A percentile compares a stretch with the other conserved stretches of the same genome.
These are phyloP conservation scores for Odontophorus gujanensis DNA, from an alignment of 2,113 vertebrate genomes.

Conservation along the genomic window DNA sequence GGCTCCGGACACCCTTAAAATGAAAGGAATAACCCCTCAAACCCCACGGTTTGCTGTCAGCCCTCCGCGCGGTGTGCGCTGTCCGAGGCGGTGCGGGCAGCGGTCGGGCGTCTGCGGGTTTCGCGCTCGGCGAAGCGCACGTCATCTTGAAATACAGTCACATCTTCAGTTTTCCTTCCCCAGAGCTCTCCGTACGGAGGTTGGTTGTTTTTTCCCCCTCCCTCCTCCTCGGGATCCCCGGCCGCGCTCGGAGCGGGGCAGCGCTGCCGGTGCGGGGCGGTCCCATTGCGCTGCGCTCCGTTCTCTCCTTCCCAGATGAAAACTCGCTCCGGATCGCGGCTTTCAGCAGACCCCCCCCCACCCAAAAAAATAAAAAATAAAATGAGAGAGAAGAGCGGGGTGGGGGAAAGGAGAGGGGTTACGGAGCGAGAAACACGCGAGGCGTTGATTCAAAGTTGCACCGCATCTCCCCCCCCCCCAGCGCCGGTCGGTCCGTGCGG, in stretches of 20 bases:
- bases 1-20: background rate
- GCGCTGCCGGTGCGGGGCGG: background rate
- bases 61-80: background rate
- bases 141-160: background rate
- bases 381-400: background rate
- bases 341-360: too few relatives aligned
- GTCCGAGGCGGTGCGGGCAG: too few relatives aligned
- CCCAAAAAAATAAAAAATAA: too few relatives aligned
- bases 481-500: background rate
- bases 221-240: too few relatives aligned
- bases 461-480: background rate
- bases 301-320: background rate
- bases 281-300: background rate
- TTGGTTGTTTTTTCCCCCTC: too few relatives aligned
- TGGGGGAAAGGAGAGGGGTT: background rate
- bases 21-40: background rate
- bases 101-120: background rate
- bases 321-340: too few relatives aligned
- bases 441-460: background rate
- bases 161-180: background rate
- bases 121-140: background rate
- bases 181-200: too few relatives aligned
- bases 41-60: too few relatives aligned
- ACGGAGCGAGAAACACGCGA: background rate
- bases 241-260: too few relatives aligned